Base-by-base conservation (phyloP, 2,888 invertebrate genomes). In the Campoletis raptor region DNA sequence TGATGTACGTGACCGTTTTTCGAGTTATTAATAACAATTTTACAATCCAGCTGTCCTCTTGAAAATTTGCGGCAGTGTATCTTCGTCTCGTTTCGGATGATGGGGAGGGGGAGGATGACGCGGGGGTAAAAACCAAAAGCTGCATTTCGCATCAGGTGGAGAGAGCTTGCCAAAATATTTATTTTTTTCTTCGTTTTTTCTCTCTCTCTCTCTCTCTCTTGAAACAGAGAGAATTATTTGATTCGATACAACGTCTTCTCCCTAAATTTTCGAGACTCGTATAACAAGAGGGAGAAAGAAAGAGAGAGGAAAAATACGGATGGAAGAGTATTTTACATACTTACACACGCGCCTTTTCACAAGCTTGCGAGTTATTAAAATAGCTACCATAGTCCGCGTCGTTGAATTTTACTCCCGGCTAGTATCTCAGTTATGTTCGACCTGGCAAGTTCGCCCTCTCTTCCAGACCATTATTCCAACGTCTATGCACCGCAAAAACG, bases 21-120 rank as follows among this genome's bases (percentile, higher is more conserved):
- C 87, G 88, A 90, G 88, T 89, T 91, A 92, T 92, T 92, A 91
- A 92, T 92, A 87, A 83, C 87, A 88, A 89, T 88, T 88, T 88
- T 85, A 88, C 90, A 90, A 89, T 91, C 91, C 91, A 90, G 92
- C 90, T 90, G 90, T 89, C 88, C 90, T 90, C 89, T 89, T 88
- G 89, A 87, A 61, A 88, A 87, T 90, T 88, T 85, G 83, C 81
- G 81, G 66, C 66, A 83, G 81, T 87, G 80, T 83, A 81, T 64
- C 80, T 72, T 88, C 40, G 89, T 94, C 21, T 91, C 93, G 45
- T 94, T 72, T 24, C 77, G 69, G 67, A 73, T 61, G 57, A 42
- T 64, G 30, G 37, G 45, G 30, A 15, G 52, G 93, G 52, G 8
- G 12, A 94, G 94, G 36, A 76, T 81, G 81, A 86, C 81, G 86